Evolutionary conservation across 2,797 vertebrate genomes (phyloP), one percentile per base, ranked within the genome.

Genomic region (Poecilia velifera): DNA sequence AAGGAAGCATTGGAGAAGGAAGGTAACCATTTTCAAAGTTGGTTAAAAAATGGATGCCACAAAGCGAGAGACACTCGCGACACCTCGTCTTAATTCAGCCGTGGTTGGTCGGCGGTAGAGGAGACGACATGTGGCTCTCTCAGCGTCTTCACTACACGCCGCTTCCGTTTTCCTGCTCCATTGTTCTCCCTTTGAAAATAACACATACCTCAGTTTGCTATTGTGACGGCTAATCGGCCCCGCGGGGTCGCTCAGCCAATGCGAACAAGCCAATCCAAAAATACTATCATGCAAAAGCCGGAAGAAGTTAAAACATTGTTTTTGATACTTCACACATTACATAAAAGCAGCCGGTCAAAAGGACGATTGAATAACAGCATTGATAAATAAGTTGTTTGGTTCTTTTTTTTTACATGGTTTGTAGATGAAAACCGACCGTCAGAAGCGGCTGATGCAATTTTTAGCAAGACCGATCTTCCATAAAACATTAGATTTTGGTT

Each of bases 151-250:
- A 62, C 76, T 49, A 74, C 70, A 36, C 31, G 6, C 45, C 75
- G 43, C 64, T 72, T 77, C 34, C 22, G 6, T 55, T 80, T 91
- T 93, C 90, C 92, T 90, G 82, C 59, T 72, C 66, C 76, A 88
- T 92, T 93, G 91, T 93, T 94, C 76, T 74, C 28, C 62, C 20
- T 76, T 77, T 84, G 57, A 81, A 86, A 84, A 74, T n/a, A 81
- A 80, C 66, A 66, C 64, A 73, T 14, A 20, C 47, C 71, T 85
- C 55, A 80, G 47, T 83, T 80, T 77, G 77, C 64, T 75, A 86
- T 86, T 78, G 84, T 90, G 75, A 46, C 22, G n/a, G 68, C 53
- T 49, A 76, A 90, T 89, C 18, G 51, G 57, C 76, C 80, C 78
- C 79, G 5, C 39, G 74, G 51, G 86, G 74, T 73, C 51, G 62